Conservation (phyloP, 2,888 invertebrate species). For the Allophyes oxyacanthae region DNA sequence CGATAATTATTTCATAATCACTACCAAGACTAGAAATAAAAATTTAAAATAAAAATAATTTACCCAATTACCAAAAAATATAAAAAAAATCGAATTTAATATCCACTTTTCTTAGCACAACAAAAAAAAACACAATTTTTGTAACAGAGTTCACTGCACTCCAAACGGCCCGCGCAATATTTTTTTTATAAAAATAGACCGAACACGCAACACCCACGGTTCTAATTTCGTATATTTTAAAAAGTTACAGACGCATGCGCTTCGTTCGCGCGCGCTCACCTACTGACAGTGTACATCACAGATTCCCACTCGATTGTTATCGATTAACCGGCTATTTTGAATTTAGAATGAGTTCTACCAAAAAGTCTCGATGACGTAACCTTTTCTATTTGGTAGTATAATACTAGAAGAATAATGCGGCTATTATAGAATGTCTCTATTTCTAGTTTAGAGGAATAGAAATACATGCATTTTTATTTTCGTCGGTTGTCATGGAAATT, state of each 20-base stretch:
- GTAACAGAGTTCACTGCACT: conserved; percentile 81
- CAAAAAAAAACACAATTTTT: conserved; percentile 56
- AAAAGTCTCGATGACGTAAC: conserved; percentile 15
- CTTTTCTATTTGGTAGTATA: conserved; percentile 33
- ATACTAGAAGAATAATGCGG: conserved; percentile 19
- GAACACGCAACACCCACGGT: conserved; percentile 67
- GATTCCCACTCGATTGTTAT: conserved; percentile 61
- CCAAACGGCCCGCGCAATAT: conserved; percentile 61
- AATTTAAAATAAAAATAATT: conserved; percentile 7
- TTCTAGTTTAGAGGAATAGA: background rate
- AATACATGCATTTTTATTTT: conserved; percentile 31
- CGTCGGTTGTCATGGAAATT: conserved; percentile 53
- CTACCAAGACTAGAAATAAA: conserved; percentile 5
- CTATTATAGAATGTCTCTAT: conserved; percentile 21
- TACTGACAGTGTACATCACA: conserved; percentile 69
- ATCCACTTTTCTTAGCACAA: conserved; percentile 52
- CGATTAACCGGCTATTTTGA: conserved; percentile 65
- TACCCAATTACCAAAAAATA: conserved; percentile 24
- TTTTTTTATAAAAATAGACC: conserved; percentile 74
- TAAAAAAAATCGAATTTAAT: conserved; percentile 21
- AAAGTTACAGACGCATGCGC: conserved; percentile 72
- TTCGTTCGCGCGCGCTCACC: conserved; percentile 70
- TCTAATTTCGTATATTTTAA: conserved; percentile 64
- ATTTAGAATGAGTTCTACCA: conserved; percentile 32
- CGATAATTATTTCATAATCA: conserved; percentile 22